phyloP scores from a whole-genome alignment of 2,888 invertebrate species.

The Sialis lutaria region DNA sequence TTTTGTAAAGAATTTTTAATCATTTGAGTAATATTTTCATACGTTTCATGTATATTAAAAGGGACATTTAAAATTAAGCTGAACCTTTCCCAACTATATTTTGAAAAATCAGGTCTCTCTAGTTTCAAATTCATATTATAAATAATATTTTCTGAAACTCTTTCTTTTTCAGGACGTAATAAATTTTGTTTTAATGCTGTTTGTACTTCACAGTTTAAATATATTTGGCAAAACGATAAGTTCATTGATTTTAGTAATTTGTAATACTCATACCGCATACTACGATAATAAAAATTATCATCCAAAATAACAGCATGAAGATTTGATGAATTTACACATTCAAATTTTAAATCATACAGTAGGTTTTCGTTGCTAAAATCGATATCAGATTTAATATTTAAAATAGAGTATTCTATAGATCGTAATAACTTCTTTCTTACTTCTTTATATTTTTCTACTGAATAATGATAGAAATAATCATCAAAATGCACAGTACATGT shows the following conservation, averaged over 20 bases:
- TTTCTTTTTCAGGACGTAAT: neutral
- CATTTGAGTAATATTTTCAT: neutral
- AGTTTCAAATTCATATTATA: neutral
- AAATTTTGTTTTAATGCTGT: neutral
- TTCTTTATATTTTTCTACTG: no score
- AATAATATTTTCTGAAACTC: neutral
- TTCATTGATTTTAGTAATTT: neutral
- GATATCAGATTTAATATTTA: neutral
- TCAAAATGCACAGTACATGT: neutral
- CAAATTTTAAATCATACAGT: neutral
- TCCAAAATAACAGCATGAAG: slow-evolving; percentile 3
- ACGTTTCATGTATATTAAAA: neutral
- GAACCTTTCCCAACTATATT: slow-evolving; percentile 1
- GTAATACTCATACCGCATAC: slow-evolving; percentile 4
- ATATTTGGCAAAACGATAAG: neutral
- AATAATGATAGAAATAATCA: neutral
- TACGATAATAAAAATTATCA: slow-evolving; percentile 4
- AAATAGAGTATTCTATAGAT: no score
- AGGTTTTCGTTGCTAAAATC: neutral
- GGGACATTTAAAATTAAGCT: neutral
- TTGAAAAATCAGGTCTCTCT: neutral
- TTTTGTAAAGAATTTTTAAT: neutral
- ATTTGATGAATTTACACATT: neutral
- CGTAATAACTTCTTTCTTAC: no score
- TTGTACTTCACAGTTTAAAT: neutral